phyloP scores from a whole-genome alignment of 2,113 vertebrate genomes.

The Mixornis gularis region DNA sequence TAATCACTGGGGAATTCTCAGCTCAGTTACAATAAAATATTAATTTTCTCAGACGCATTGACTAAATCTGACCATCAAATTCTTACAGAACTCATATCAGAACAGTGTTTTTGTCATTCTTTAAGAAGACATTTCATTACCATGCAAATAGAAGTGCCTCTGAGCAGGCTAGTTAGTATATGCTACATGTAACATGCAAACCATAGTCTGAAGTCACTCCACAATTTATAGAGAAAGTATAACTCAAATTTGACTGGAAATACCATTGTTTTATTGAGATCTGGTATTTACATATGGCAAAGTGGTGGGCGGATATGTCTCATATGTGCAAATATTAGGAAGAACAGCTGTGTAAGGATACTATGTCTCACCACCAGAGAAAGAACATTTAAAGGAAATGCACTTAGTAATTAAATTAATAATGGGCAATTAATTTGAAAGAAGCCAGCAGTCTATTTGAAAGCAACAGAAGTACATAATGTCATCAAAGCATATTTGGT shows the following conservation, averaged over 20 bases:
- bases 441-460: background rate
- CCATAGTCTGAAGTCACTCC: background rate
- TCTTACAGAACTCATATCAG: background rate
- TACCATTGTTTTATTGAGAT: background rate
- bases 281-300: background rate
- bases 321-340: background rate
- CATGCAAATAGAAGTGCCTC: background rate
- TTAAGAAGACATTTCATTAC: conserved; percentile 1
- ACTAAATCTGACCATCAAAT: background rate
- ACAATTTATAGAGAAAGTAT: background rate
- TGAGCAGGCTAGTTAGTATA: background rate
- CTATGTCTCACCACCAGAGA: background rate
- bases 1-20: background rate
- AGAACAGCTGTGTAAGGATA: background rate
- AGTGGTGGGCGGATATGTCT: background rate
- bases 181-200: background rate
- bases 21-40: background rate
- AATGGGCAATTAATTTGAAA: background rate
- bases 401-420: background rate
- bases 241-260: background rate
- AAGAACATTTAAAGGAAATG: background rate
- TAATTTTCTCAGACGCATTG: background rate
- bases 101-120: background rate
- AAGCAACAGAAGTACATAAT: background rate
- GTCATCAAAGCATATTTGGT: background rate